These are phyloP conservation scores for Scomberomorus guttatus DNA, from an alignment of 2,797 vertebrate species.

Conservation along the genomic window DNA sequence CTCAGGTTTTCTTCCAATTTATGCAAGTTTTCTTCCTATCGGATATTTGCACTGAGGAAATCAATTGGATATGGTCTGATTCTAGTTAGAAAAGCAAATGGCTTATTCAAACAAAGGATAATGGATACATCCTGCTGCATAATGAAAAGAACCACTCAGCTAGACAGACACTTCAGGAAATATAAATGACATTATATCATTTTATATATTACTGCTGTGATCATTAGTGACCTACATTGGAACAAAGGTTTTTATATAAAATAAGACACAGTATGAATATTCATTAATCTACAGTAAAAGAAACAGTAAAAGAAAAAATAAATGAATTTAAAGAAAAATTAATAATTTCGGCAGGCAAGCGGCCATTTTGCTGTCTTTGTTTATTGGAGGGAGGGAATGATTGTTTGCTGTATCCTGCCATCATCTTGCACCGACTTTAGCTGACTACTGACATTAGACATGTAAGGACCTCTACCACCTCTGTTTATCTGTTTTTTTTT, in stretches of 20 bases:
- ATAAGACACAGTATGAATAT: constrained; percentile 11
- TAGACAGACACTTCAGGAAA: not conserved
- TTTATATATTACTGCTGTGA: not conserved
- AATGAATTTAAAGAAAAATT: too few relatives aligned
- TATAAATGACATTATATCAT: not conserved
- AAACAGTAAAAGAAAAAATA: too few relatives aligned
- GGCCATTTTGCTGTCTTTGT: constrained; percentile 7
- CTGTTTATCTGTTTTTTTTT: constrained; percentile 35
- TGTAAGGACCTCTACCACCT: constrained; percentile 22
- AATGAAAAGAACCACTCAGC: not conserved
- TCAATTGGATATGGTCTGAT: constrained; percentile 18
- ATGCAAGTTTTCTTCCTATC: not conserved
- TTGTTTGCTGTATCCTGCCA: constrained; percentile 9
- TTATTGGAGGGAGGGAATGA: constrained; percentile 1
- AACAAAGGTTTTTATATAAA: not conserved
- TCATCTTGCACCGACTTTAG: constrained; percentile 9
- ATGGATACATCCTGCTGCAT: not conserved
- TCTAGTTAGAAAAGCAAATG: constrained; percentile 12
- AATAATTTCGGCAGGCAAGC: not conserved
- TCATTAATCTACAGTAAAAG: not conserved
- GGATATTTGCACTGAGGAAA: not conserved
- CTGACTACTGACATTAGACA: constrained; percentile 8
- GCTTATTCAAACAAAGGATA: not conserved
- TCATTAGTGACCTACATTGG: not conserved
- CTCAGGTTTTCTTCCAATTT: constrained; percentile 6